These are phyloP conservation scores for Prunella himalayana DNA, from an alignment of 2,113 vertebrate genomes.

Conservation along the genomic window DNA sequence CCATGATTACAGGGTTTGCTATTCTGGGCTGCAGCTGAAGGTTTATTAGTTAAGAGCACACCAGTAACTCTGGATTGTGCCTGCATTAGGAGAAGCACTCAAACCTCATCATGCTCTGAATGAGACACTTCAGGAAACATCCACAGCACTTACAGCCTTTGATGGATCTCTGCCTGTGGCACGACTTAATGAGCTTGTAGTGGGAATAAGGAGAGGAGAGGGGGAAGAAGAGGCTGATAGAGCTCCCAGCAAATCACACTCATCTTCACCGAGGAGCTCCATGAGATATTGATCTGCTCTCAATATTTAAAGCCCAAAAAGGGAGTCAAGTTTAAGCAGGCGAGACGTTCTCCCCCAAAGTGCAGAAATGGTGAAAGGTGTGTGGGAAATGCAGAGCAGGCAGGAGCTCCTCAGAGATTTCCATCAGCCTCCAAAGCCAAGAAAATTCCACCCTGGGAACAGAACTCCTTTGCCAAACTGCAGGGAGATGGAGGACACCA, in stretches of 20 bases:
- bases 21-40: not conserved
- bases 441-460: not conserved
- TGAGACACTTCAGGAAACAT: conserved; percentile 9
- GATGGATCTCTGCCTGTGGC: not conserved
- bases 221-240: not conserved
- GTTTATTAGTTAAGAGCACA: conserved; percentile 20
- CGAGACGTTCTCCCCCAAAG: not conserved
- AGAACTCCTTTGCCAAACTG: not conserved
- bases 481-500: not conserved
- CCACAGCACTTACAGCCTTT: not conserved
- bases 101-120: not conserved
- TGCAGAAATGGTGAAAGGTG: not conserved
- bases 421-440: not conserved
- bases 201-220: not conserved
- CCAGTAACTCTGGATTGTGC: not conserved
- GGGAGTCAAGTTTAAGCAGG: not conserved
- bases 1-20: not conserved
- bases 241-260: not conserved
- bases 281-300: not conserved
- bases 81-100: conserved; percentile 25
- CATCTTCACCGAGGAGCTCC: not conserved
- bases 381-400: not conserved
- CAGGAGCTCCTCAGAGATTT: not conserved
- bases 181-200: not conserved
- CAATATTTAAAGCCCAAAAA: not conserved